These are phyloP conservation scores for Incurvaria masculella DNA, from an alignment of 2,888 invertebrate genomes.

Conservation along the genomic window DNA sequence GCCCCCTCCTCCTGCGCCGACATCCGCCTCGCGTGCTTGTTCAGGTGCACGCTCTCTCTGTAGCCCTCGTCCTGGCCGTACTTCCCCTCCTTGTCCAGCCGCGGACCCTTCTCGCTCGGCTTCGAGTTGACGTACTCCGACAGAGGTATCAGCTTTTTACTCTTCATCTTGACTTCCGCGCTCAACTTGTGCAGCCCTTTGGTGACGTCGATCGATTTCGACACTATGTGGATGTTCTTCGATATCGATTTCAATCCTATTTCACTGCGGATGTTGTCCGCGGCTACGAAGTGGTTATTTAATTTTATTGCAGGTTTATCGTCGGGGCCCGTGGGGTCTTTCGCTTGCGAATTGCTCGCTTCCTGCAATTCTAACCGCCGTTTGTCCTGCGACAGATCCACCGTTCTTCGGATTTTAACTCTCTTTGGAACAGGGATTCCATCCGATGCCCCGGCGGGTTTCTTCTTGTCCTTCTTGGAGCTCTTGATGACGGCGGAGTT, in stretches of 20 bases:
- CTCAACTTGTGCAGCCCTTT: constrained; percentile 23
- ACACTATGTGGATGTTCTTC: constrained; percentile 49
- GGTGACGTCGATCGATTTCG: constrained; percentile 45
- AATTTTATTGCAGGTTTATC: constrained; percentile 26
- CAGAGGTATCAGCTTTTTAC: constrained; percentile 39
- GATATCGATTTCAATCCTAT: constrained; percentile 50
- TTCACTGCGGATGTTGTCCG: constrained; percentile 42
- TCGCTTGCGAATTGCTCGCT: constrained; percentile 31
- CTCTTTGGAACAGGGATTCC: constrained; percentile 51
- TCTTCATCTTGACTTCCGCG: constrained; percentile 36
- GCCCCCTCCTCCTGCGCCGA: constrained; percentile 38
- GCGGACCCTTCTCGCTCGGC: constrained; percentile 49
- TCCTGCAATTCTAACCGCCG: constrained; percentile 35
- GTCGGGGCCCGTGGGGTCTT: constrained; percentile 22
- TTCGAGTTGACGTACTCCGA: constrained; percentile 31
- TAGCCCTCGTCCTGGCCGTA: constrained; percentile 51
- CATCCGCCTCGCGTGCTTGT: constrained; percentile 40
- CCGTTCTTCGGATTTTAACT: constrained; percentile 45
- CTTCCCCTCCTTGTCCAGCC: constrained; percentile 54
- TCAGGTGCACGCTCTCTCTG: constrained; percentile 35
- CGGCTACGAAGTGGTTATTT: constrained; percentile 39
- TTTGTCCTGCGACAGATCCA: constrained; percentile 35
- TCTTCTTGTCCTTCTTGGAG: constrained; percentile 67
- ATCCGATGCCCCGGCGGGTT: constrained; percentile 39
- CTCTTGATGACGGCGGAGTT: constrained; percentile 83